Base-by-base conservation (phyloP, 2,888 invertebrate genomes). In the Seira sanloemensis region DNA sequence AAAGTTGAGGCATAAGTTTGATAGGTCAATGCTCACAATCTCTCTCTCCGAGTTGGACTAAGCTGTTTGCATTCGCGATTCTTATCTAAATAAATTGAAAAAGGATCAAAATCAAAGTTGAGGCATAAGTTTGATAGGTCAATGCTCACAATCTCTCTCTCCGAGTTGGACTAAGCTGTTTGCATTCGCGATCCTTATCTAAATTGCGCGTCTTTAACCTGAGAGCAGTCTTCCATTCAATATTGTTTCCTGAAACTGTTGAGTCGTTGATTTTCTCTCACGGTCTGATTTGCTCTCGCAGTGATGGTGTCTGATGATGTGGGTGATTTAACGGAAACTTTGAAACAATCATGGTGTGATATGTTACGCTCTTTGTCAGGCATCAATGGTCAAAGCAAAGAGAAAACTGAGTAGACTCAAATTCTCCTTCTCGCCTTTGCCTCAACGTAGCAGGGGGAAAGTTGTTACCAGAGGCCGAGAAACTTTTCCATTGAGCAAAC, bases 121-220 rank as follows among this genome's bases (percentile, higher is more conserved):
- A n/a, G n/a, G n/a, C n/a, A n/a, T n/a, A 76, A 69, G 68, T 69
- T 77, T n/a, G 68, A 68, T 78, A 74, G 74, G 65, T 74, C 74
- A 74, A 65, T 26, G 65, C 65, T 74, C 74, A 74, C 74, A 27
- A n/a, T n/a, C n/a, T n/a, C n/a, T 37, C 12, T 37, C 5, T 37
- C 5, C 12, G 12, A 37, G 37, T 12, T 12, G 37, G 12, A 37
- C 37, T 37, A 37, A 37, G 4, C 5, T 37, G 4, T 37, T 37
- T 37, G 37, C n/a, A n/a, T n/a, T 37, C 5, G 37, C 37, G 37
- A 37, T 4, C 37, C 37, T 37, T 37, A 37, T 37, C 37, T 37
- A 37, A 37, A 7, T 37, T n/a, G n/a, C n/a, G n/a, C n/a, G n/a
- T n/a, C n/a, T n/a, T n/a, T n/a, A n/a, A n/a, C n/a, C 37, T 37